Conservation (phyloP, 2,113 vertebrate genomes). For the Larimichthys polyactis region DNA sequence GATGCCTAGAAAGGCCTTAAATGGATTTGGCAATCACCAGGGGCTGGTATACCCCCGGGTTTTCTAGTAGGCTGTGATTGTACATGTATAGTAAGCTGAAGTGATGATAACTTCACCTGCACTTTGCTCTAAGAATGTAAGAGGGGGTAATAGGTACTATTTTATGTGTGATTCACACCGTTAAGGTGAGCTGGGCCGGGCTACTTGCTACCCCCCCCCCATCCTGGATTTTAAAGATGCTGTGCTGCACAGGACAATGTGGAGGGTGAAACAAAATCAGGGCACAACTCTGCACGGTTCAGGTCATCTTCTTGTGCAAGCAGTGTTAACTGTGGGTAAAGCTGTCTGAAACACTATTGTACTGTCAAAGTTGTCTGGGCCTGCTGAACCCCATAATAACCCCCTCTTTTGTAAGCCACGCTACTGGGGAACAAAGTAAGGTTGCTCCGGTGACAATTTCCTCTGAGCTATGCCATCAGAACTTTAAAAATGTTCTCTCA, state of each 20-base stretch:
- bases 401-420: constrained; percentile 63
- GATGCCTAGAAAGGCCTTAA: constrained; percentile 77
- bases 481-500: constrained; percentile 67
- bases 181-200: constrained; percentile 43
- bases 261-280: constrained; percentile 10
- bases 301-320: constrained; percentile 53
- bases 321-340: constrained; percentile 80
- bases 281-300: constrained; percentile 29
- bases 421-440: constrained; percentile 75
- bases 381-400: constrained; percentile 67
- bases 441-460: constrained; percentile 80
- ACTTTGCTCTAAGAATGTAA: constrained; percentile 85
- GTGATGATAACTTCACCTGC: constrained; percentile 79
- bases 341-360: constrained; percentile 79
- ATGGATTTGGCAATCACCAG: constrained; percentile 80
- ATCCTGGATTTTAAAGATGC: constrained; percentile 11
- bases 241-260: constrained; percentile 13
- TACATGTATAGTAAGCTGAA: constrained; percentile 82
- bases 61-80: constrained; percentile 79
- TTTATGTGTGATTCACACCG: constrained; percentile 63
- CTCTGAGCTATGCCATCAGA: constrained; percentile 80
- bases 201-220: background rate
- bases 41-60: constrained; percentile 61
- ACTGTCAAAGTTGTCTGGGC: constrained; percentile 68
- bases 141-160: constrained; percentile 65